Conservation (phyloP, 1,140 invertebrate species). For the Dufourea novaeangliae region DNA sequence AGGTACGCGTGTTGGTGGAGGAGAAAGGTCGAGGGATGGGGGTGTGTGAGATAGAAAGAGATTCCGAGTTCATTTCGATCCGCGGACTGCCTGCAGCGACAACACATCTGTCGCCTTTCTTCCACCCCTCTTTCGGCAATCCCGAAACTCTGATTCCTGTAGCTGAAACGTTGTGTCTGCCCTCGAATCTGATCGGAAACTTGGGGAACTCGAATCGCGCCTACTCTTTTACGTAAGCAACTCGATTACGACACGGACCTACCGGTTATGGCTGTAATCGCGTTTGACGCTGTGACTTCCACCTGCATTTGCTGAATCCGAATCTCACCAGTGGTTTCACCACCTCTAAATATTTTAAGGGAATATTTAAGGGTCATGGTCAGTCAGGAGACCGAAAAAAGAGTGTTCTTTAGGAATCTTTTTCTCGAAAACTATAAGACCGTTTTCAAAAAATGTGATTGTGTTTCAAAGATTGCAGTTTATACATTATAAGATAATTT, state of each 20-base stretch:
- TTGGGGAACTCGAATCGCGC: slow-evolving; percentile 23
- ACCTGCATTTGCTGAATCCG: background rate
- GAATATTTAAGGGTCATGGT: too few relatives aligned
- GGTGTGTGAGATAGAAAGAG: slow-evolving; percentile 31
- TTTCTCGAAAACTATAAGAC: too few relatives aligned
- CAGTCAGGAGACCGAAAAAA: too few relatives aligned
- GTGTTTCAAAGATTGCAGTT: too few relatives aligned
- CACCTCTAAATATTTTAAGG: too few relatives aligned
- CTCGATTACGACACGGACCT: background rate
- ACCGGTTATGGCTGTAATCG: background rate
- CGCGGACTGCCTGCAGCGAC: slow-evolving; percentile 58
- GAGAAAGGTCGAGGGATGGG: background rate
- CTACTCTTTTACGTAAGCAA: background rate
- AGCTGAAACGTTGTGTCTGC: background rate
- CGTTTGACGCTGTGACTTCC: background rate
- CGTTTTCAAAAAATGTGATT: too few relatives aligned
- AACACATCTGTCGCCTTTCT: slow-evolving; percentile 57
- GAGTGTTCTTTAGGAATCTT: too few relatives aligned
- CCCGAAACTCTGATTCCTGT: slow-evolving; percentile 20
- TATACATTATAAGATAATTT: too few relatives aligned
- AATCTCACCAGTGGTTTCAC: background rate
- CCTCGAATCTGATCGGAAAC: background rate
- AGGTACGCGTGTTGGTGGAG: background rate
- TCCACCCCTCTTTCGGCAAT: slow-evolving; percentile 3
- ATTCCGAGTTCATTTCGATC: slow-evolving; percentile 59